Percentiles rank a stretch among this genome's conserved stretches.
phyloP scores from a whole-genome alignment of 2,113 vertebrate species.

The Vicugna pacos region DNA sequence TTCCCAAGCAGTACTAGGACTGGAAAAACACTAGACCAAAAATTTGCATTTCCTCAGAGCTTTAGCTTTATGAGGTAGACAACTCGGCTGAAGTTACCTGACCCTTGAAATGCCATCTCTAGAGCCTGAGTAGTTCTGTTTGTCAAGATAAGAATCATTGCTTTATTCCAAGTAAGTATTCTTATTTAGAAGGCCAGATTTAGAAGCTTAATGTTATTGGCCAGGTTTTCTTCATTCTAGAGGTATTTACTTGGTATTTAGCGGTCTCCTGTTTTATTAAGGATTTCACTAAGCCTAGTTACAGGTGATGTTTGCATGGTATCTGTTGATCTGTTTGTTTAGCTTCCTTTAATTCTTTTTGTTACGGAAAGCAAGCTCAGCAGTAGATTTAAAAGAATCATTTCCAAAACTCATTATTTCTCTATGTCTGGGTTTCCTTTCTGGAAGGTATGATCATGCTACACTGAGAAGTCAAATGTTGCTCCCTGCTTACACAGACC shows the following conservation, averaged over 20 bases:
- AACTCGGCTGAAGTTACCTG: slow-evolving; percentile 18
- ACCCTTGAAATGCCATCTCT: slow-evolving; percentile 60
- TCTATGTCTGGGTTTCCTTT: slow-evolving; percentile 58
- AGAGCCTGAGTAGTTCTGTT: slow-evolving; percentile 51
- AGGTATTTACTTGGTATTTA: slow-evolving; percentile 70
- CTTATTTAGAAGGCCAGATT: slow-evolving; percentile 60
- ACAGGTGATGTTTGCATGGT: slow-evolving; percentile 55
- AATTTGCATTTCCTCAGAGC: slow-evolving; percentile 46
- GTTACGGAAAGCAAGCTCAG: slow-evolving; percentile 60
- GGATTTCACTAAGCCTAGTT: slow-evolving; percentile 69
- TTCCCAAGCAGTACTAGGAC: neutral
- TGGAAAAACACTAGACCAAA: slow-evolving; percentile 25
- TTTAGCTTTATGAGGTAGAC: slow-evolving; percentile 40
- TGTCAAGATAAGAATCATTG: slow-evolving; percentile 58
- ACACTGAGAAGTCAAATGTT: slow-evolving; percentile 34
- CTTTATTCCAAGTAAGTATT: slow-evolving; percentile 60
- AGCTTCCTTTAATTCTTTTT: slow-evolving; percentile 66
- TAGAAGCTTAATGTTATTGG: slow-evolving; percentile 57
- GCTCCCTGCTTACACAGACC: slow-evolving; percentile 17
- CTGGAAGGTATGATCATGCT: slow-evolving; percentile 26
- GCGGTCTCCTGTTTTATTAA: slow-evolving; percentile 57
- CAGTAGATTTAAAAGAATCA: slow-evolving; percentile 54
- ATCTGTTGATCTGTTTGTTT: slow-evolving; percentile 65
- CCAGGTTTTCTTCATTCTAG: slow-evolving; percentile 54
- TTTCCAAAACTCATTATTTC: slow-evolving; percentile 64